phyloP scores from a whole-genome alignment of 1,140 invertebrate species.

The Pachyrhynchus sulphureomaculatus region DNA sequence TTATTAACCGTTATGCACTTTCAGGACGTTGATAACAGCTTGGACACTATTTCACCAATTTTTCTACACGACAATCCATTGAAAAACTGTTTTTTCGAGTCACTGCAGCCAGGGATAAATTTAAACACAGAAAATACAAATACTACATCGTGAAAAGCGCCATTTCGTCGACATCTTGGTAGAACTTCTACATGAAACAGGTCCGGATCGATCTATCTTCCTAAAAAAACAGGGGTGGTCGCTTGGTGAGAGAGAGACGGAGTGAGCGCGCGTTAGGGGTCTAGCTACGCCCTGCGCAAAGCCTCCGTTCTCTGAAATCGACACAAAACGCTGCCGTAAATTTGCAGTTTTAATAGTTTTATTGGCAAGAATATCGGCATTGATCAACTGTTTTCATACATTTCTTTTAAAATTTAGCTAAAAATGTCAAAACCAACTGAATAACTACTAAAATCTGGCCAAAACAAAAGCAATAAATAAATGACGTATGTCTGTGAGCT shows the following conservation, averaged over 20 bases:
- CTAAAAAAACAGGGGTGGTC: constrained; percentile 38
- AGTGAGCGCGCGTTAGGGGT: constrained; percentile 24
- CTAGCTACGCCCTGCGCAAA: constrained; percentile 34
- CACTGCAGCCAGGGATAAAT: constrained; percentile 28
- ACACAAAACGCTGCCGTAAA: background rate
- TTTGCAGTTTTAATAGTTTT: constrained; percentile 13
- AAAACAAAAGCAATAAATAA: constrained; percentile 30
- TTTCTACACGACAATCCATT: constrained; percentile 25
- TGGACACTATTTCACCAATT: constrained; percentile 34
- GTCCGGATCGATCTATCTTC: constrained; percentile 46
- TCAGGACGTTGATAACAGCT: constrained; percentile 23
- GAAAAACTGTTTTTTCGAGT: constrained; percentile 31
- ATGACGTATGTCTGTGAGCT: constrained; percentile 31
- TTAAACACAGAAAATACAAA: constrained; percentile 42
- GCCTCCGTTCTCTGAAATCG: background rate
- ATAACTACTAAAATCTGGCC: background rate
- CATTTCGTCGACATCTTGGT: constrained; percentile 48
- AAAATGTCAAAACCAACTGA: background rate
- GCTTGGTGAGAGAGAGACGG: constrained; percentile 32
- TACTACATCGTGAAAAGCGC: constrained; percentile 42
- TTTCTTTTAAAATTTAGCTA: background rate
- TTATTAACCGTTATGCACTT: constrained; percentile 33
- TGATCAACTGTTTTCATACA: background rate
- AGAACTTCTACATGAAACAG: constrained; percentile 46
- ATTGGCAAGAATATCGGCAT: background rate